A percentile compares a stretch with the other conserved stretches of the same genome.
Evolutionary conservation across 1,140 invertebrate species (phyloP).

Genomic region (Musca vetustissima): DNA sequence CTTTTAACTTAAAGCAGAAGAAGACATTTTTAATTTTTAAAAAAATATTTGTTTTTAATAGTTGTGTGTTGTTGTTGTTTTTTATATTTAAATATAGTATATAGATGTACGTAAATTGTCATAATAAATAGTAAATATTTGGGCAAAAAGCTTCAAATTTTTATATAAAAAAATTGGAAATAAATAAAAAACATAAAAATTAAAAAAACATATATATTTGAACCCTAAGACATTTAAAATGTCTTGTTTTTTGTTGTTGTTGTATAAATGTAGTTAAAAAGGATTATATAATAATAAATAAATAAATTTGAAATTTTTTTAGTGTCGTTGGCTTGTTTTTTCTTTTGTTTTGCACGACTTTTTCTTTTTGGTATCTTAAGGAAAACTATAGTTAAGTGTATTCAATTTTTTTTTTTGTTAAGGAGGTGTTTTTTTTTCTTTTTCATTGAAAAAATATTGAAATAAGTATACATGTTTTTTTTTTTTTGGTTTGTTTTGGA

Average conservation of each 20-base stretch:
- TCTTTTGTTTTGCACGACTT: not conserved
- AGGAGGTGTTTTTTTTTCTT: not conserved
- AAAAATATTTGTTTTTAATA: constrained; percentile 11
- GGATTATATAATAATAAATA: too few relatives aligned
- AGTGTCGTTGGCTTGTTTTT: not conserved
- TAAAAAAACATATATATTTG: too few relatives aligned
- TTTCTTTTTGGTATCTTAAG: not conserved
- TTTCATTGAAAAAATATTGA: constrained; percentile 9
- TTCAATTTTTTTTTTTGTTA: not conserved
- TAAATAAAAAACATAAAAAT: too few relatives aligned
- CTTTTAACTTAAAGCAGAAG: constrained; percentile 24
- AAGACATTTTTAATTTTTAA: constrained; percentile 16
- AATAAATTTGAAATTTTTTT: too few relatives aligned
- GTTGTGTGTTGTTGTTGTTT: not conserved
- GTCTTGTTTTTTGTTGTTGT: not conserved
- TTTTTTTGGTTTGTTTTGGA: constrained; percentile 7
- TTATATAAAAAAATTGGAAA: constrained; percentile 13
- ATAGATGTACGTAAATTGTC: constrained; percentile 15
- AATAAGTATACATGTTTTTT: not conserved
- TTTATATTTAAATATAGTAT: not conserved
- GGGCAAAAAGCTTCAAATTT: constrained; percentile 24
- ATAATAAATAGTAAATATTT: constrained; percentile 19
- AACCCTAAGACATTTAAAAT: constrained; percentile 17
- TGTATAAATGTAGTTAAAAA: too few relatives aligned
- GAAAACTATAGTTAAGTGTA: constrained; percentile 11